Evolutionary conservation across 2,797 vertebrate genomes (phyloP), one percentile per base, ranked within the genome.

Genomic region (Lagocephalus sceleratus): DNA sequence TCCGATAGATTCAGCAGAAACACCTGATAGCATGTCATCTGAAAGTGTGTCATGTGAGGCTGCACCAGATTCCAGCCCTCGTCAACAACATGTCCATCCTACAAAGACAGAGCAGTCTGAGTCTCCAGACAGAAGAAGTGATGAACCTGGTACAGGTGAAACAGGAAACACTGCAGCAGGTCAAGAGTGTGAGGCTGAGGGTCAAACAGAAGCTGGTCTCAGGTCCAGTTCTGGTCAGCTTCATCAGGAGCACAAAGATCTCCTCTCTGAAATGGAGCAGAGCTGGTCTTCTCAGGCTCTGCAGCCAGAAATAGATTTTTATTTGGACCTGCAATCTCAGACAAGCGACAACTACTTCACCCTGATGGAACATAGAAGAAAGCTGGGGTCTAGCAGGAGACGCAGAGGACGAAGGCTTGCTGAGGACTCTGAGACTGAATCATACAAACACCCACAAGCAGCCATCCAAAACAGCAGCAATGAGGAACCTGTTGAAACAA

Each of bases 321-420:
- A 20, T 32, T 41, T 54, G 3, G 26, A 60, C 12, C 46, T 20
- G 2, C 26, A 45, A 19, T 38, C 17, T 48, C 38, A 62, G 5
- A 16, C 46, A 25, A 12, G 1, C 0, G n/a, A 62, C 20, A 10
- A 3, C 1, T 1, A 5, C 43, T 25, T 51, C 3, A n/a, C 14
- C 8, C 5, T 16, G 1, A 2, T 35, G 19, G 17, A 42, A 15
- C 49, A 38, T 42, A 63, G 56, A 22, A 81, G 57, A 54, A 68
- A 68, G 53, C 32, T 68, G 19, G 59, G 54, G n/a, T 84, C 84
- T 49, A 79, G 76, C 9, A 75, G 74, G 3, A 81, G 58, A 32
- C 48, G 35, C 9, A 53, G 57, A 61, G 66, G 47, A 21, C 51
- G 35, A 39, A 54, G 26, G 20, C 22, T 40, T 25, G 47, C 2